phyloP scores from a whole-genome alignment of 2,797 vertebrate genomes.

The Kryptopterus vitreolus region DNA sequence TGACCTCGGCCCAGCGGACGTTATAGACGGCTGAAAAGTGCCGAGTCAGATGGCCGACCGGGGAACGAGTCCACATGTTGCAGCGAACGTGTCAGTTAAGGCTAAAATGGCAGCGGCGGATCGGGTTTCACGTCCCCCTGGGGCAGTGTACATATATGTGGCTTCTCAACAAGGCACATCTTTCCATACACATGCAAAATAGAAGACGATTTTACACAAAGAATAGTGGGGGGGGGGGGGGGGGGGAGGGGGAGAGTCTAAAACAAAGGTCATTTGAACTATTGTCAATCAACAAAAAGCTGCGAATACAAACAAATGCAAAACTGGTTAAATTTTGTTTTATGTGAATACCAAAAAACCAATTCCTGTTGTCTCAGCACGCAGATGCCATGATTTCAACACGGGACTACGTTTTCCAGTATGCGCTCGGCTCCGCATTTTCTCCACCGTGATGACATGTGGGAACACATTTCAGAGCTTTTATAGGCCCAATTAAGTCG shows the following conservation, averaged over 20 bases:
- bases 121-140: conserved; percentile 70
- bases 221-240: no score
- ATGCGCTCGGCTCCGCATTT: not conserved
- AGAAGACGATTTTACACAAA: not conserved
- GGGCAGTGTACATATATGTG: conserved; percentile 59
- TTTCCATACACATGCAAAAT: not conserved
- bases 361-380: no score
- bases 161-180: conserved; percentile 45
- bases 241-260: no score
- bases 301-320: not conserved
- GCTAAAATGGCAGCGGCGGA: conserved; percentile 68
- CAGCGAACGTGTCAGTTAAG: conserved; percentile 34
- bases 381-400: not conserved
- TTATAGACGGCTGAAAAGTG: not conserved
- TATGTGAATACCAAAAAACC: not conserved
- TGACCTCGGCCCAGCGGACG: conserved; percentile 20
- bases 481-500: not conserved
- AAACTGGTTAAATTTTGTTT: not conserved
- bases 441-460: not conserved
- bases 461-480: conserved; percentile 13
- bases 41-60: conserved; percentile 24
- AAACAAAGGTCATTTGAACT: not conserved
- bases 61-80: conserved; percentile 40
- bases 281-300: not conserved
- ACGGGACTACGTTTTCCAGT: not conserved